phyloP scores from a whole-genome alignment of 2,113 vertebrate species.

The Clarias batrachus region DNA sequence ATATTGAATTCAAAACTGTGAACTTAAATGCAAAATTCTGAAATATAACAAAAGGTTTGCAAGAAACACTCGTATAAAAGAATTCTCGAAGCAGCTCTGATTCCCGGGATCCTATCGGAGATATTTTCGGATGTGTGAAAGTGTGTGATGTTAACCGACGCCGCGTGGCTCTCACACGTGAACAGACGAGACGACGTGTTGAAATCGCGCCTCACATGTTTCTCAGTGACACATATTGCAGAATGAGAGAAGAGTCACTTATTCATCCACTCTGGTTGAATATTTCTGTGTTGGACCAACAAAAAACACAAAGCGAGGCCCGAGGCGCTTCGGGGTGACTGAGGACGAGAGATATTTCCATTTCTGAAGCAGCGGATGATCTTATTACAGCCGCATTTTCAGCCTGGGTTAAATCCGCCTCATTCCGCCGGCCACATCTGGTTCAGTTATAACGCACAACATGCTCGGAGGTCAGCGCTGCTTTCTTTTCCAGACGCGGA shows the following conservation, averaged over 20 bases:
- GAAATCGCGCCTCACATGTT: neutral
- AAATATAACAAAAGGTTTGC: neutral
- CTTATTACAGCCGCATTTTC: conserved; percentile 22
- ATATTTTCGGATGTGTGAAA: neutral
- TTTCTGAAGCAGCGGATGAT: conserved; percentile 3
- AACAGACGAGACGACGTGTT: neutral
- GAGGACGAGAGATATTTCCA: neutral
- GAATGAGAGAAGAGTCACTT: neutral
- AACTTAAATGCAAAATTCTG: no score
- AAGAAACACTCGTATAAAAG: neutral
- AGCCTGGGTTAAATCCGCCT: neutral
- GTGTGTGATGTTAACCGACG: neutral
- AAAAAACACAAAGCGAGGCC: neutral
- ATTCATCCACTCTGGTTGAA: neutral
- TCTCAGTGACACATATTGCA: neutral
- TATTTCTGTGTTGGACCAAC: neutral
- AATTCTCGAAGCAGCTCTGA: neutral
- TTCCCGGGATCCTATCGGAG: neutral
- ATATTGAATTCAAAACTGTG: no score
- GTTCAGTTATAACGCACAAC: neutral
- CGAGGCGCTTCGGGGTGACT: no score
- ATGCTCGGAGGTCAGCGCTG: neutral
- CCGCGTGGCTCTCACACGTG: neutral
- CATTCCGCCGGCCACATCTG: neutral
- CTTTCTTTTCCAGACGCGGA: neutral